Evolutionary conservation across 2,888 invertebrate genomes (phyloP).

Genomic region (Panzeria rudis): DNA sequence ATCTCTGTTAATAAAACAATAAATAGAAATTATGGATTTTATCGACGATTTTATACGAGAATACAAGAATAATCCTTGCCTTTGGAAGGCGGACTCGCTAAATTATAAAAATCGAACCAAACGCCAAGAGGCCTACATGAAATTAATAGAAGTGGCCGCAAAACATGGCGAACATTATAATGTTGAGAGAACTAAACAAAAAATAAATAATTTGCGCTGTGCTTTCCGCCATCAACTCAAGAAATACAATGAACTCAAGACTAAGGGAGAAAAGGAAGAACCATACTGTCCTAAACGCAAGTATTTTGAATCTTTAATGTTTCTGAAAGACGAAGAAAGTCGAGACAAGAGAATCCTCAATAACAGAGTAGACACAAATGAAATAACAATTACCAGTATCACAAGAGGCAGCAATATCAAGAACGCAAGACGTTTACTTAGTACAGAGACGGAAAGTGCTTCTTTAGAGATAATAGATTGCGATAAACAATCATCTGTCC

Average conservation of each 20-base stretch:
- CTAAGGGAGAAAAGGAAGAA: constrained; percentile 82
- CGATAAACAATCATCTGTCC: constrained; percentile 53
- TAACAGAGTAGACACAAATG: constrained; percentile 55
- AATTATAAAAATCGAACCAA: constrained; percentile 82
- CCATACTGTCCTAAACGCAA: constrained; percentile 82
- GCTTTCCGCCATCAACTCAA: constrained; percentile 83
- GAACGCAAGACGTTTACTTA: constrained; percentile 39
- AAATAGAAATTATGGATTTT: constrained; percentile 78
- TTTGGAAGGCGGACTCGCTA: constrained; percentile 82
- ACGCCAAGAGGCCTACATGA: constrained; percentile 82
- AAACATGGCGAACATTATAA: constrained; percentile 83
- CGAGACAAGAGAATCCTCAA: constrained; percentile 66
- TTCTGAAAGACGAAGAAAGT: constrained; percentile 82
- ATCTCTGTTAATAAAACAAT: constrained; percentile 7
- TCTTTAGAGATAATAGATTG: constrained; percentile 58
- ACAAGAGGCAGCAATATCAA: constrained; percentile 50
- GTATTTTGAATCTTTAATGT: constrained; percentile 83
- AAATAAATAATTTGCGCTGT: constrained; percentile 83
- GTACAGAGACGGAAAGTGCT: constrained; percentile 63
- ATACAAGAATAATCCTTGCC: constrained; percentile 82
- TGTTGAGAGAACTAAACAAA: constrained; percentile 83
- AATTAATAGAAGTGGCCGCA: constrained; percentile 82
- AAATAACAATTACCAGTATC: constrained; percentile 51
- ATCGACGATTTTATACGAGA: constrained; percentile 83
- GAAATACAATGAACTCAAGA: constrained; percentile 82